Conservation (phyloP, 2,888 invertebrate genomes). For the Endomychus coccineus region DNA sequence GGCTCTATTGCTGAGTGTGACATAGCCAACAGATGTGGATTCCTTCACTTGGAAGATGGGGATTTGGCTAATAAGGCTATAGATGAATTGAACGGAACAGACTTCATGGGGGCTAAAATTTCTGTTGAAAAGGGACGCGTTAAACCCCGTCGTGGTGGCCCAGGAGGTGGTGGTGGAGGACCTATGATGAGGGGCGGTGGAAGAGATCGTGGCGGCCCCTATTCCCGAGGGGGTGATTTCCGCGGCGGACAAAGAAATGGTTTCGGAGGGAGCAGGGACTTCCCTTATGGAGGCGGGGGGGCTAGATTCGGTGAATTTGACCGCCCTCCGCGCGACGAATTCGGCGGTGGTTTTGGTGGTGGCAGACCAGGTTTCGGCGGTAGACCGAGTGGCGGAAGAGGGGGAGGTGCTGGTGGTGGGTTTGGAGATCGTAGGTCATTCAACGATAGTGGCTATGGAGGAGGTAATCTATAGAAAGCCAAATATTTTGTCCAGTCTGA, state of each 20-base stretch:
- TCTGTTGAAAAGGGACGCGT: slow-evolving; percentile 78
- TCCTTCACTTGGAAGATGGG: slow-evolving; percentile 82
- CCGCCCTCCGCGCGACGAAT: slow-evolving; percentile 9
- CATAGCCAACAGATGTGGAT: slow-evolving; percentile 89
- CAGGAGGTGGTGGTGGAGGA: slow-evolving; percentile 45
- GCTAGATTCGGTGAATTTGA: slow-evolving; percentile 19
- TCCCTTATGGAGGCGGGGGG: slow-evolving; percentile 22
- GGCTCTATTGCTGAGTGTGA: slow-evolving; percentile 90
- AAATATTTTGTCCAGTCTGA: neutral
- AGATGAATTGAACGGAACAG: slow-evolving; percentile 68
- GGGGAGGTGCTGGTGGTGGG: slow-evolving; percentile 18
- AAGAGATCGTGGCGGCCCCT: slow-evolving; percentile 41
- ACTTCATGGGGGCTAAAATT: slow-evolving; percentile 77
- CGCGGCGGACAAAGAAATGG: slow-evolving; percentile 22
- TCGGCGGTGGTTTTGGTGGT: slow-evolving; percentile 23
- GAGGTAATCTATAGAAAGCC: slow-evolving; percentile 3
- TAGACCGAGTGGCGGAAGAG: slow-evolving; percentile 17
- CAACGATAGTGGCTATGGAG: slow-evolving; percentile 11
- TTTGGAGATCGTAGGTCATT: slow-evolving; percentile 16
- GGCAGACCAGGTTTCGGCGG: slow-evolving; percentile 18
- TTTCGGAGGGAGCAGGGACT: slow-evolving; percentile 23
- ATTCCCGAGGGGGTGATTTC: slow-evolving; percentile 33
- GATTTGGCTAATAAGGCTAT: slow-evolving; percentile 79
- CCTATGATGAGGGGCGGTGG: slow-evolving; percentile 48
- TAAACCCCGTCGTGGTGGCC: slow-evolving; percentile 55